These are phyloP conservation scores for Ambastaia sidthimunki DNA, from an alignment of 2,797 vertebrate species.

Conservation along the genomic window DNA sequence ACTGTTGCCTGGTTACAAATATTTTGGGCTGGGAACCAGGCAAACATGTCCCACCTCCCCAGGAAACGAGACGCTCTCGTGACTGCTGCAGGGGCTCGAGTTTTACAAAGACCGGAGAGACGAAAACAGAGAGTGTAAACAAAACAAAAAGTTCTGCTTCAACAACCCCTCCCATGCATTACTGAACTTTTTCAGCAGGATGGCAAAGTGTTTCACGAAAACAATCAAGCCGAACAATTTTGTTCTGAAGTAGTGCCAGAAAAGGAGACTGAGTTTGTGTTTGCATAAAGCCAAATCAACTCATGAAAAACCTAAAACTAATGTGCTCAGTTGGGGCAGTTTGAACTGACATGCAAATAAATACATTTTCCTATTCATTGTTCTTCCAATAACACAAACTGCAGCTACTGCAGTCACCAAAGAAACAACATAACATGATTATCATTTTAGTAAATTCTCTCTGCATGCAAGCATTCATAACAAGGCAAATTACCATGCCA, in stretches of 20 bases:
- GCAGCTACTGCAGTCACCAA: slow-evolving; percentile 6
- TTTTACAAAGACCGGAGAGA: slow-evolving; percentile 73
- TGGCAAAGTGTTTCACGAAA: slow-evolving; percentile 2
- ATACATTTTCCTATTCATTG: slow-evolving; percentile 30
- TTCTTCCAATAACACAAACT: slow-evolving; percentile 16
- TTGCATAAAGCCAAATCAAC: slow-evolving; percentile 47
- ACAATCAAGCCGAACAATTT: slow-evolving; percentile 8
- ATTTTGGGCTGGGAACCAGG: slow-evolving; percentile 81
- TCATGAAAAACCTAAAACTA: not conserved
- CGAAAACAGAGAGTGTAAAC: slow-evolving; percentile 71
- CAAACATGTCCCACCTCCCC: slow-evolving; percentile 79
- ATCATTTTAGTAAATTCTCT: not conserved
- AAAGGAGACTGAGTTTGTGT: slow-evolving; percentile 5
- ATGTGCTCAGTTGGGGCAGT: not conserved
- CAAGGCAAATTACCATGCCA: not conserved
- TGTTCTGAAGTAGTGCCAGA: slow-evolving; percentile 1
- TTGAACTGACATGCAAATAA: slow-evolving; percentile 50
- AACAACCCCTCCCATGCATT: slow-evolving; percentile 3
- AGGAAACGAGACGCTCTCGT: slow-evolving; percentile 76
- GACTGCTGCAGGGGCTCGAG: slow-evolving; percentile 75
- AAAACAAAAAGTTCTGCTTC: slow-evolving; percentile 43
- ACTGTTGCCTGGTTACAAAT: slow-evolving; percentile 82
- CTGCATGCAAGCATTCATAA: not conserved
- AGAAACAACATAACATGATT: slow-evolving; percentile 12
- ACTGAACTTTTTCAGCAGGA: slow-evolving; percentile 7